Evolutionary conservation across 2,797 vertebrate species (phyloP).

Genomic region (Florisuga fusca): DNA sequence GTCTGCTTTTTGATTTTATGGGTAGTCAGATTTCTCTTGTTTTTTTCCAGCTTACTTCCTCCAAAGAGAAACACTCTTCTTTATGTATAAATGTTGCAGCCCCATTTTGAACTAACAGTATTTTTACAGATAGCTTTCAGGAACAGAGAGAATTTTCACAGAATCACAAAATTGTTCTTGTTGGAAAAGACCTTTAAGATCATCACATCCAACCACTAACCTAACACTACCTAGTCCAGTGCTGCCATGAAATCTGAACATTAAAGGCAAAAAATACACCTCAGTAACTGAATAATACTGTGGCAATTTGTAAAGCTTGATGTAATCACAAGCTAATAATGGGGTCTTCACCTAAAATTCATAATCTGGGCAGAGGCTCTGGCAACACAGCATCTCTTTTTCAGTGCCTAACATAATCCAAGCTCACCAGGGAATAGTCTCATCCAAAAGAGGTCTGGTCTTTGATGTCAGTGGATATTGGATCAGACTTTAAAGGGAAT

Average conservation of each 20-base stretch:
- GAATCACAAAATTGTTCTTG: no score
- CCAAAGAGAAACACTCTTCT: neutral
- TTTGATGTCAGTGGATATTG: neutral
- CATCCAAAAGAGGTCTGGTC: neutral
- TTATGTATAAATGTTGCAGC: neutral
- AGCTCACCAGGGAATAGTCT: neutral
- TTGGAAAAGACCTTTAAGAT: no score
- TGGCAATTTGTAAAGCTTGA: neutral
- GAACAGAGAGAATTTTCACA: neutral
- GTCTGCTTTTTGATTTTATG: neutral
- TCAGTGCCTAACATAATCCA: neutral
- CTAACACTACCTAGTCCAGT: no score
- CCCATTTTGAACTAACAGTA: neutral
- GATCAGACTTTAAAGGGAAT: slow-evolving; percentile 12
- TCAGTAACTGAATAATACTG: neutral
- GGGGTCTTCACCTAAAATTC: neutral
- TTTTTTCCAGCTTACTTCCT: neutral
- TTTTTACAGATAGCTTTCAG: neutral
- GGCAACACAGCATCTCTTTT: neutral
- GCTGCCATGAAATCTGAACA: neutral
- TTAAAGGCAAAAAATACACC: neutral
- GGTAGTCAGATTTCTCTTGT: neutral
- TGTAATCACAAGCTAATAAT: neutral
- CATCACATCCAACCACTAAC: no score
- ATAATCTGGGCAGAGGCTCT: neutral